Evolutionary conservation across 2,797 vertebrate genomes (phyloP).

Genomic region (Mergus octosetaceus): DNA sequence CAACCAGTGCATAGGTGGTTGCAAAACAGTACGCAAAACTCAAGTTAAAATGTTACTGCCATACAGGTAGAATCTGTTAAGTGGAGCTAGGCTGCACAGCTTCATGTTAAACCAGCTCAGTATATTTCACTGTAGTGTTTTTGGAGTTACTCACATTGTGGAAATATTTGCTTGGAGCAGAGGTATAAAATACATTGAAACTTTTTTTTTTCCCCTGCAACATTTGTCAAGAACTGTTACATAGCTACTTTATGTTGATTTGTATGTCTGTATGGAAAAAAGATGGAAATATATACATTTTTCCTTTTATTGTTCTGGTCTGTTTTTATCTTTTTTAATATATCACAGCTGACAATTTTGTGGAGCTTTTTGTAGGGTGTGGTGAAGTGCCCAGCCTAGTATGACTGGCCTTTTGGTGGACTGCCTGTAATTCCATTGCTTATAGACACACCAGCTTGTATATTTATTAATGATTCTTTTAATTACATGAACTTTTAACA

Average conservation of each 20-base stretch:
- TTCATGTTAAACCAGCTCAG: neutral
- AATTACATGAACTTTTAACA: neutral
- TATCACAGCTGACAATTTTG: neutral
- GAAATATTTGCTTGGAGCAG: neutral
- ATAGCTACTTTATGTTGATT: neutral
- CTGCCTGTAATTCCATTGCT: neutral
- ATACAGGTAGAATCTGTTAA: neutral
- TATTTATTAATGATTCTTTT: neutral
- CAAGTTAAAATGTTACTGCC: neutral
- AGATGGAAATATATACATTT: neutral
- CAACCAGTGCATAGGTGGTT: neutral
- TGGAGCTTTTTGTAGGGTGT: neutral
- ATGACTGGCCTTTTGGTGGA: neutral
- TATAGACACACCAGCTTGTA: neutral
- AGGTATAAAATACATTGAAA: neutral
- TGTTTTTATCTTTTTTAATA: neutral
- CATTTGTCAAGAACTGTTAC: neutral
- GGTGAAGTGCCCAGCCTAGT: neutral
- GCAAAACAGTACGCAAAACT: neutral
- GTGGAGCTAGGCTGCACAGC: neutral
- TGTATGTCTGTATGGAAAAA: neutral
- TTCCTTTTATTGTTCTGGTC: neutral
- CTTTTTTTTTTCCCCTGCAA: neutral
- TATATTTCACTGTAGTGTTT: neutral
- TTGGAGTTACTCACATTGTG: neutral